Percentiles rank a stretch among this genome's conserved stretches.
Conservation (phyloP, 2,797 vertebrate species). For the Brotogeris chrysoptera region DNA sequence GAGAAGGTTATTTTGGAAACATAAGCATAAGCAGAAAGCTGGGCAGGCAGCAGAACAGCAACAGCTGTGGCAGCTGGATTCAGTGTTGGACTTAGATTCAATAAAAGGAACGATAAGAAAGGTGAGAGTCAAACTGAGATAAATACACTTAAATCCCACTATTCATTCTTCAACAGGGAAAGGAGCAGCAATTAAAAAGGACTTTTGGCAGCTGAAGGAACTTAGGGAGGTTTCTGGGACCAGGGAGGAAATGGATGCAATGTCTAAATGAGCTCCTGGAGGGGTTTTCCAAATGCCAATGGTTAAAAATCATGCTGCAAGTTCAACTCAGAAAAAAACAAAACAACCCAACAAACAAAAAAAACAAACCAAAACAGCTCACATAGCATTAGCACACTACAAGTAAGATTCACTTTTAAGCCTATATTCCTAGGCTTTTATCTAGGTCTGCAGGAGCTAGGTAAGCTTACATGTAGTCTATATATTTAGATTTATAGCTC, state of each 20-base stretch:
- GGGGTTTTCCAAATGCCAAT: not conserved
- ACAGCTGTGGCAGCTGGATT: constrained; percentile 48
- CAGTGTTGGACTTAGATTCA: constrained; percentile 46
- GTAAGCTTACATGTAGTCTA: not conserved
- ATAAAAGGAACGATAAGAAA: constrained; percentile 49
- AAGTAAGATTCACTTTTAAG: constrained; percentile 9
- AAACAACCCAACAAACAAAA: not conserved
- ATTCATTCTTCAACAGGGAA: not conserved
- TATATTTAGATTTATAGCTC: not conserved
- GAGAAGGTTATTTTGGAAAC: constrained; percentile 53
- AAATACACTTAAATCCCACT: not conserved
- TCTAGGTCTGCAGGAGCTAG: not conserved
- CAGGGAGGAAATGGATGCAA: not conserved
- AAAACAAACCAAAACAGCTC: not conserved
- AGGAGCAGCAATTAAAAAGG: not conserved
- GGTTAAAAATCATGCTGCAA: not conserved
- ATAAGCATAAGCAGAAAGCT: constrained; percentile 60
- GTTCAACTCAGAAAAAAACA: not conserved
- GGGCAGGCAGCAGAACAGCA: constrained; percentile 47
- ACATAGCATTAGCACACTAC: not conserved
- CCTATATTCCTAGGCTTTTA: not conserved
- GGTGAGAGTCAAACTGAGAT: not conserved
- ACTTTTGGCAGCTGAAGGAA: not conserved
- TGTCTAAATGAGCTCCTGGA: not conserved
- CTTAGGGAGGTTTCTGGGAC: not conserved